Conservation (phyloP, 1,140 invertebrate species). For the Nebria ingens region DNA sequence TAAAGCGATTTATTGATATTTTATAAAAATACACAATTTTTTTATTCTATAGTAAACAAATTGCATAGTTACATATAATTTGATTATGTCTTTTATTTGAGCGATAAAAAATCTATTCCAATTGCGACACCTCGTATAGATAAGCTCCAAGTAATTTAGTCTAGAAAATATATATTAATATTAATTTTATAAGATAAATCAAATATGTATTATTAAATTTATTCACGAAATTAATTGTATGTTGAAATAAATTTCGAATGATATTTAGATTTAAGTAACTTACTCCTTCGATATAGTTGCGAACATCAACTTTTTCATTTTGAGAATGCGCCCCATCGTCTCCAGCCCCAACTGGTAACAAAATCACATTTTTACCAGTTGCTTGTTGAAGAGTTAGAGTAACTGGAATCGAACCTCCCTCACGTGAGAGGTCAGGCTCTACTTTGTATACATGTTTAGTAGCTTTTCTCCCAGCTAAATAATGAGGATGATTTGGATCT, state of each 20-base stretch:
- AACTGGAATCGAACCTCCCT: constrained; percentile 93
- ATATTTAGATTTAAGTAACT: constrained; percentile 31
- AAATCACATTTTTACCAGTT: constrained; percentile 84
- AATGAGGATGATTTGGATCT: constrained; percentile 86
- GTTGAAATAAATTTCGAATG: not conserved
- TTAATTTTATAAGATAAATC: not conserved
- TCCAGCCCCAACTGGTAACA: constrained; percentile 81
- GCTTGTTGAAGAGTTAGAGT: constrained; percentile 84
- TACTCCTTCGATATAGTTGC: constrained; percentile 92
- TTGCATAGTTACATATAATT: too few relatives aligned
- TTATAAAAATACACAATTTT: too few relatives aligned
- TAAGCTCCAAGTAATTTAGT: constrained; percentile 80
- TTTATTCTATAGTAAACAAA: too few relatives aligned
- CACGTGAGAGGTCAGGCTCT: constrained; percentile 88
- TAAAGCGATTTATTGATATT: too few relatives aligned
- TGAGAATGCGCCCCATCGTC: constrained; percentile 98
- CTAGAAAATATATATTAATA: constrained; percentile 46
- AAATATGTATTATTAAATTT: not conserved
- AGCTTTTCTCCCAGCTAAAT: constrained; percentile 75
- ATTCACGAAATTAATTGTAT: not conserved
- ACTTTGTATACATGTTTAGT: constrained; percentile 84
- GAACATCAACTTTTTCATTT: constrained; percentile 90
- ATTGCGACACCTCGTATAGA: constrained; percentile 62
- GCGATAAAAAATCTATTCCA: too few relatives aligned
- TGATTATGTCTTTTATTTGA: too few relatives aligned